phyloP scores from a whole-genome alignment of 2,888 invertebrate species.

The Pammene fasciana region DNA sequence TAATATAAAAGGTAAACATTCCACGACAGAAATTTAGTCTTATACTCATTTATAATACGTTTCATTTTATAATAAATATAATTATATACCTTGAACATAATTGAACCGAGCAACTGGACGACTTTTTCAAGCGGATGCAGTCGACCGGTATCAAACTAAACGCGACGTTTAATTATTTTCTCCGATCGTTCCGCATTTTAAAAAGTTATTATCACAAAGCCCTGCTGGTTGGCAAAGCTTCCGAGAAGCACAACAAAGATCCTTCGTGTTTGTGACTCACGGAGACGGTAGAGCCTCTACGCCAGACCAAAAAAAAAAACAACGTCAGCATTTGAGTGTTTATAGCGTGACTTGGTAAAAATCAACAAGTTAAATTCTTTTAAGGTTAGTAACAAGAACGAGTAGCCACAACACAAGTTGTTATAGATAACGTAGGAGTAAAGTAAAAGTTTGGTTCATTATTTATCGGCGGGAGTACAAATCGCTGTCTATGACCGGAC shows the following conservation, averaged over 20 bases:
- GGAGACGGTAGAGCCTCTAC: conserved; percentile 59
- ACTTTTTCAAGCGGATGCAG: conserved; percentile 19
- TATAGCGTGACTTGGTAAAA: conserved; percentile 40
- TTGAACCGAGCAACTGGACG: not conserved
- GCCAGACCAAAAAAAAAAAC: conserved; percentile 66
- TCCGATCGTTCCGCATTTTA: conserved; percentile 72
- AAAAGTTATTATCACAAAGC: conserved; percentile 78
- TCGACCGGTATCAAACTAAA: conserved; percentile 28
- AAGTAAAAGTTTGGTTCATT: conserved; percentile 26
- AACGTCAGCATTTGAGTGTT: conserved; percentile 47
- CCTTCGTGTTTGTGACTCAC: conserved; percentile 77
- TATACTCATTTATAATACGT: not conserved
- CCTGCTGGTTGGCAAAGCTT: conserved; percentile 65
- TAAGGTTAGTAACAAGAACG: conserved; percentile 25
- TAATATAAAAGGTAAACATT: conserved; percentile 3
- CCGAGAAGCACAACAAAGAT: conserved; percentile 82
- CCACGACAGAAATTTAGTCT: not conserved
- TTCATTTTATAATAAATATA: not conserved
- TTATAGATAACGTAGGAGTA: conserved; percentile 28
- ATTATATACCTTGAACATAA: not conserved
- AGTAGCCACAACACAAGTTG: conserved; percentile 5
- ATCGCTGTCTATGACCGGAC: conserved; percentile 29
- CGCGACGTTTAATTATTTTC: conserved; percentile 59
- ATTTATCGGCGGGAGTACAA: conserved; percentile 16
- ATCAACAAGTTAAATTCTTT: conserved; percentile 38